A percentile compares a stretch with the other conserved stretches of the same genome.
Evolutionary conservation across 2,888 invertebrate species (phyloP).

Genomic region (Autographa pulchrina): DNA sequence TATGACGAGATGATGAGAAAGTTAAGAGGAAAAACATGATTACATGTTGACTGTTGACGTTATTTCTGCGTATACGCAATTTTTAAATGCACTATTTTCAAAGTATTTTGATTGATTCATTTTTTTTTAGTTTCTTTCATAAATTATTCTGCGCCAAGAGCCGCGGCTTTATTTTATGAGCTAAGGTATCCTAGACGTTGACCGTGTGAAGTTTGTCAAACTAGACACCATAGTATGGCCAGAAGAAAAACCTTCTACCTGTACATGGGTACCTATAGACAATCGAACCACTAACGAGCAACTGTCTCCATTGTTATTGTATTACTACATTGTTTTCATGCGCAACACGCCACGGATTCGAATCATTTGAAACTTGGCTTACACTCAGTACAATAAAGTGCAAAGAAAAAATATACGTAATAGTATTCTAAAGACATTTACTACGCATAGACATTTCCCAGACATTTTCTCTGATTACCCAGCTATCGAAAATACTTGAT

Average conservation of each 20-base stretch:
- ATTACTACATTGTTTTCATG: constrained; percentile 39
- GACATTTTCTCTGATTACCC: constrained; percentile 19
- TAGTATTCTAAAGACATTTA: neutral
- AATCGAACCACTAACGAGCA: constrained; percentile 20
- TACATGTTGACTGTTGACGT: neutral
- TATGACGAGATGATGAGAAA: too few species aligned
- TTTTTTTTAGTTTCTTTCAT: neutral
- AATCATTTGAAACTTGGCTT: constrained; percentile 32
- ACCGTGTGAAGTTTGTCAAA: neutral
- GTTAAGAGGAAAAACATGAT: neutral
- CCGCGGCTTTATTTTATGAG: neutral
- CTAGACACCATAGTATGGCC: neutral
- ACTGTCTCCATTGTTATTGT: constrained; percentile 27
- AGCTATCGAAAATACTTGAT: constrained; percentile 36
- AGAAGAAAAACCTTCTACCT: neutral
- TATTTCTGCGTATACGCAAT: neutral
- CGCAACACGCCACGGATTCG: constrained; percentile 15
- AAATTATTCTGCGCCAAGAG: neutral
- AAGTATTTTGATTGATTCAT: neutral
- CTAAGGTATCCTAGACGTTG: neutral
- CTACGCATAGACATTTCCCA: constrained; percentile 25
- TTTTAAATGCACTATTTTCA: constrained; percentile 10
- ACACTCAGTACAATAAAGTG: constrained; percentile 13
- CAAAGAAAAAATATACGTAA: constrained; percentile 5
- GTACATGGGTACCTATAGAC: constrained; percentile 10